These are phyloP conservation scores for Lepidotrigona ventralis DNA, from an alignment of 1,140 invertebrate species.

Conservation along the genomic window DNA sequence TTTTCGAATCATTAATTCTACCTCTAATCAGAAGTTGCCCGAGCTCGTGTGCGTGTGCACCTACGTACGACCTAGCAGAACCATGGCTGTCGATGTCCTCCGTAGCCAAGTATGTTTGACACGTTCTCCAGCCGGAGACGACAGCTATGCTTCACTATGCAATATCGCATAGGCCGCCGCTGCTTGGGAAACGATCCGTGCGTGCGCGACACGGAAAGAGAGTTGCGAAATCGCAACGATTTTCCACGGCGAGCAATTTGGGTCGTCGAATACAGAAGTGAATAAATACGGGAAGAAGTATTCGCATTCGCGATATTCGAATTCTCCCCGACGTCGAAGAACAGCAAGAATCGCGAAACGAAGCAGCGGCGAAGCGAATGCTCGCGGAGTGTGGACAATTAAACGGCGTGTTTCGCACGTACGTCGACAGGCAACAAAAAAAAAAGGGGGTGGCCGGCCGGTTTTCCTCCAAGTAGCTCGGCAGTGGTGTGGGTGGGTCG, in stretches of 20 bases:
- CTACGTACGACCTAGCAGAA: background rate
- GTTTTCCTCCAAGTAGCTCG: slow-evolving; percentile 28
- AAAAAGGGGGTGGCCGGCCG: background rate
- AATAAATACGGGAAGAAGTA: too few species aligned
- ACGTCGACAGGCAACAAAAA: background rate
- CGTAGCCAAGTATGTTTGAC: background rate
- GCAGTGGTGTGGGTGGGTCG: slow-evolving; percentile 23
- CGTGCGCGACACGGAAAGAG: too few species aligned
- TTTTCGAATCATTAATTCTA: slow-evolving; percentile 81
- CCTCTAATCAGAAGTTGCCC: slow-evolving; percentile 78
- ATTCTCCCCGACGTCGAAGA: too few species aligned
- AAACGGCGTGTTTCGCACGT: slow-evolving; percentile 31
- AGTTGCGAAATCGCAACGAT: too few species aligned
- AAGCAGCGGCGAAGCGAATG: too few species aligned
- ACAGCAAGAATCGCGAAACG: background rate
- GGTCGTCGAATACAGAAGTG: too few species aligned
- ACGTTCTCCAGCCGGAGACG: background rate
- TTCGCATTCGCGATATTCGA: too few species aligned
- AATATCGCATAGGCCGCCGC: background rate
- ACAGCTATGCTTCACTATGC: background rate
- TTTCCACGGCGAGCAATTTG: too few species aligned
- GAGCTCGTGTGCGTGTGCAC: background rate
- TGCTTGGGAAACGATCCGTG: too few species aligned
- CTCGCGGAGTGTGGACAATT: background rate
- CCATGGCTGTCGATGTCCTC: background rate